Base-by-base conservation (phyloP, 2,797 vertebrate species). In the Falco berigora region DNA sequence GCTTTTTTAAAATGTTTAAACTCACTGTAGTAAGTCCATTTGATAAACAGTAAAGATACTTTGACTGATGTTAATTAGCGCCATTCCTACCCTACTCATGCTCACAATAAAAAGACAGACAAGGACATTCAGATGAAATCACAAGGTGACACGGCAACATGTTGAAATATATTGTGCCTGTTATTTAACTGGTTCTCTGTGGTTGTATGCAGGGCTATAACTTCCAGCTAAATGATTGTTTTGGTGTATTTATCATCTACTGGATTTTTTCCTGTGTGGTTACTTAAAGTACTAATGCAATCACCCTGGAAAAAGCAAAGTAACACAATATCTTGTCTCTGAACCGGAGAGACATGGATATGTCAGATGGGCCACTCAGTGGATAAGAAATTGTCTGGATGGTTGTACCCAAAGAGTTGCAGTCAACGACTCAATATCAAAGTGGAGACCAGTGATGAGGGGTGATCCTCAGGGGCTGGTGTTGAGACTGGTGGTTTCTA, bases 211-310 rank as follows among this genome's bases (percentile, higher is more conserved):
- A 5, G 30, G 32, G 86, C 38, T 68, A 11, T 68, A 78, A 78
- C 58, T 77, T 68, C 73, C 79, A 91, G 64, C 53, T 89, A 93
- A 95, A 83, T 64, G 13, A 58, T 55, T 28, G 23, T 75, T 80
- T 91, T 56, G 15, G 28, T 68, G n/a, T 46, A 61, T 96, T 92
- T 85, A 58, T 61, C 59, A 80, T 86, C 38, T 32, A 6, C 14
- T 73, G 53, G 7, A 30, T 47, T 86, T 90, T 91, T 76, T 91
- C 79, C 68, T 92, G 17, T 2, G 3, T 50, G 64, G 49, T 69
- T 94, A 83, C 30, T 90, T 90, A 59, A 89, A 93, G 42, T 52
- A 44, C 66, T 91, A 87, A 93, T 94, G 69, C 38, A 84, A 67
- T 55, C 94, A 53, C 50, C 86, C 63, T 59, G 55, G 24, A 87